These are phyloP conservation scores for Pituophis catenifer DNA, from an alignment of 2,113 vertebrate species.

Conservation along the genomic window DNA sequence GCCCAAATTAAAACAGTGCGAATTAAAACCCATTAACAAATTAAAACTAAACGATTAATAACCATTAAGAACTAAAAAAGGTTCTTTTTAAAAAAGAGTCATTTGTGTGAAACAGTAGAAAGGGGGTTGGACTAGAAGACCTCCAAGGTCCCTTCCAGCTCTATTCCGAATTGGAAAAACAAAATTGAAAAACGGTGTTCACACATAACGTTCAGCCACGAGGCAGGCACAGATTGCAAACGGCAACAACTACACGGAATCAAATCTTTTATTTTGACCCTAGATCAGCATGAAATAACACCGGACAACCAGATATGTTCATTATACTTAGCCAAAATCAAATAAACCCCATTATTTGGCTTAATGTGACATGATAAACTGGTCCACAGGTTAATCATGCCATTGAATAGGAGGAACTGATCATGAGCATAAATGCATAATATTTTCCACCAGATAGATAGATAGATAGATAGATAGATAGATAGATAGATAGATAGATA, in stretches of 20 bases:
- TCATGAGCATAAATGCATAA: neutral
- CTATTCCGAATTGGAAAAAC: no score
- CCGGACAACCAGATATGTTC: neutral
- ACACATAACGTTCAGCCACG: neutral
- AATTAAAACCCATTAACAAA: no score
- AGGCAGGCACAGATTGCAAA: neutral
- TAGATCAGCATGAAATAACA: neutral
- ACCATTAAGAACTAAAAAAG: no score
- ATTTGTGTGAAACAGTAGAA: no score
- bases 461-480: no score
- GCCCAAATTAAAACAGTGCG: no score
- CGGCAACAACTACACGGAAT: neutral
- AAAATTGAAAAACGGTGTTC: neutral
- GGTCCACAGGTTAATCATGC: neutral
- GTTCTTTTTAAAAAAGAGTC: no score
- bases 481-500: no score
- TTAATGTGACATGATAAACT: neutral
- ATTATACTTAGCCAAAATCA: neutral
- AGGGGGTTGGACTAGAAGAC: no score
- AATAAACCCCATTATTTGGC: neutral
- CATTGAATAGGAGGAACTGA: neutral
- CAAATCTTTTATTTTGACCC: neutral
- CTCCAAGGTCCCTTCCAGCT: no score
- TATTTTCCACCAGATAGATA: neutral
- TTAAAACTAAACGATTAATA: no score